These are phyloP conservation scores for Gastrophryne carolinensis DNA, from an alignment of 2,797 vertebrate species.

Conservation along the genomic window DNA sequence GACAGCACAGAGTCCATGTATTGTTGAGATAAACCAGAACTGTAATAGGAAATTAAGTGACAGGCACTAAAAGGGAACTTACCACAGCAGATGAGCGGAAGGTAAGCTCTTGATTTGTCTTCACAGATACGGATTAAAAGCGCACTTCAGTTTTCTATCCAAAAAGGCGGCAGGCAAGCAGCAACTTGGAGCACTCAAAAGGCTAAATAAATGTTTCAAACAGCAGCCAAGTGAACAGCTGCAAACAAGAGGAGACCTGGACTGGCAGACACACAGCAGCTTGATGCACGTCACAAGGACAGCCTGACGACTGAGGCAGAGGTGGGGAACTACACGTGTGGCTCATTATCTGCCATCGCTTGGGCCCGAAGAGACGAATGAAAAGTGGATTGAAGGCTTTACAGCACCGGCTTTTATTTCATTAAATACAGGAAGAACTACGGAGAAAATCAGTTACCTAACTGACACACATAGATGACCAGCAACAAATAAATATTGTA, in stretches of 20 bases:
- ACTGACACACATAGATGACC: too few species aligned
- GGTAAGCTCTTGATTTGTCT: not conserved
- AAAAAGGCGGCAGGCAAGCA: not conserved
- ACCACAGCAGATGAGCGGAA: not conserved
- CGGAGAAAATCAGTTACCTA: too few species aligned
- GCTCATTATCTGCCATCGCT: not conserved
- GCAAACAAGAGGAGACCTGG: constrained; percentile 19
- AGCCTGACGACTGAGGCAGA: constrained; percentile 38
- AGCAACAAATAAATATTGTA: too few species aligned
- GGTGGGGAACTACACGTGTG: constrained; percentile 10
- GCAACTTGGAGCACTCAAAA: constrained; percentile 20
- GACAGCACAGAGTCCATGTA: not conserved
- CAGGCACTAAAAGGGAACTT: constrained; percentile 20
- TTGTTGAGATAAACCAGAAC: not conserved
- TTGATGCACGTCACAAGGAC: constrained; percentile 27
- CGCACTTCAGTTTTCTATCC: not conserved
- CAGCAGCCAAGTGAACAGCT: constrained; percentile 40
- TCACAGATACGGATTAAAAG: not conserved
- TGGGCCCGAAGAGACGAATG: not conserved
- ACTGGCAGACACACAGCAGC: constrained; percentile 17
- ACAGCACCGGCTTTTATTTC: not conserved
- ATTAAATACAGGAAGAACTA: too few species aligned
- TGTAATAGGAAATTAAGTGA: not conserved
- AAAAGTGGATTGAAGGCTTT: not conserved
- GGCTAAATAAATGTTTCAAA: constrained; percentile 13